Evolutionary conservation across 2,888 invertebrate genomes (phyloP).

Genomic region (Volucella inanis): DNA sequence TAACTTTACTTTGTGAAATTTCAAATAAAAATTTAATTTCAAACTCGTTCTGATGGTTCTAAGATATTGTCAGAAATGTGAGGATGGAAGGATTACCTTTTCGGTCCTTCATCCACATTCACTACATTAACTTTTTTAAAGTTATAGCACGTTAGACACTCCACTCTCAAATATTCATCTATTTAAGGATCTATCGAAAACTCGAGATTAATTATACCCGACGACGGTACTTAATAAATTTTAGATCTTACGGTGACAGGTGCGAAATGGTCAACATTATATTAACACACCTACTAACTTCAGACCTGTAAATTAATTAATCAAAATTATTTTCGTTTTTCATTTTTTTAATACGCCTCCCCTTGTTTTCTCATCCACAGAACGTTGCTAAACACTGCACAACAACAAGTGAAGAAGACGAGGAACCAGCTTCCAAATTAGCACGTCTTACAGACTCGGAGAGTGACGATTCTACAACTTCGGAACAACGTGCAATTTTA

Average conservation of each 20-base stretch:
- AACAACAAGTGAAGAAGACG: constrained; percentile 75
- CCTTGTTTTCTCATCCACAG: constrained; percentile 55
- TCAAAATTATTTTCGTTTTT: background rate
- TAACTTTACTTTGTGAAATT: too few species aligned
- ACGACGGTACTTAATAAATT: background rate
- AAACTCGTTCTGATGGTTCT: too few species aligned
- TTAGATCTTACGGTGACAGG: constrained; percentile 24
- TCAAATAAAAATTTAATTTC: too few species aligned
- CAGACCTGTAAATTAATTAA: too few species aligned
- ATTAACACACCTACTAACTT: background rate
- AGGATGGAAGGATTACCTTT: background rate
- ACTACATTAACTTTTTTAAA: too few species aligned
- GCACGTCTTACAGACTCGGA: constrained; percentile 85
- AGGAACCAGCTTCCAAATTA: constrained; percentile 85
- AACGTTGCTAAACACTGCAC: constrained; percentile 67
- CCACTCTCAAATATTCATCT: background rate
- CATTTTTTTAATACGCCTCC: constrained; percentile 31
- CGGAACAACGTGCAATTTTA: constrained; percentile 50
- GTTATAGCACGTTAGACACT: too few species aligned
- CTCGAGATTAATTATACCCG: background rate
- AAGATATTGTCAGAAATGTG: too few species aligned
- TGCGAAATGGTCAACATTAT: constrained; percentile 6
- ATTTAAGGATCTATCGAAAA: background rate
- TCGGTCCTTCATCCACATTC: background rate
- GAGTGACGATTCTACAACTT: constrained; percentile 62